Base-by-base conservation (phyloP, 2,113 vertebrate genomes). In the Emberiza fucata region DNA sequence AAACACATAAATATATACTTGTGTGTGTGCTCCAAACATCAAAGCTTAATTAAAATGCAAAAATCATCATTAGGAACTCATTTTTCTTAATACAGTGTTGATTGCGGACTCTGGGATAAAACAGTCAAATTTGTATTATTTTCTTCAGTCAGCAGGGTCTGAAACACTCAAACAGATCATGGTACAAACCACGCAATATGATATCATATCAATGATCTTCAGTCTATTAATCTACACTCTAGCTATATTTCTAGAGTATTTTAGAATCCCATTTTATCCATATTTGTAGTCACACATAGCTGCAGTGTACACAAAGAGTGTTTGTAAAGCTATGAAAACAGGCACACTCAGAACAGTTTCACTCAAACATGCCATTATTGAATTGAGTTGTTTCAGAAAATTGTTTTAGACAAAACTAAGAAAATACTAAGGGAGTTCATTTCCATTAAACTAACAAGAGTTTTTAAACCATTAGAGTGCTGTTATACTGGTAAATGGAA, bases 1-100 rank as follows among this genome's bases (percentile, higher is more conserved):
- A 94, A 95, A 84, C 77, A 97, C 31, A 5, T 92, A 89, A 81
- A 91, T 88, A 68, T 19, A 92, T 68, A 96, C 11, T 78, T 83
- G 48, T 92, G 95, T 75, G 54, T 90, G 81, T 81, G n/a, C 80
- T 83, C 90, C 89, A 97, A 97, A 98, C 42, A 28, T 71, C 72
- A 90, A 64, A 90, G 94, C n/a, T 37, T 37, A 96, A 97, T 95
- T 92, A 75, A 93, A 95, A 86, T 81, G 82, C 90, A 96, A 95
- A 97, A 96, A 73, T 39, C 1, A 66, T 92, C 90, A 97, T 94
- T 94, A 97, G 83, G 12, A 93, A 97, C 40, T 91, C 4, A 47
- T 96, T 97, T 93, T 86, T 78, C 44, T 69, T 81, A 94, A 94
- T 68, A 86, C 48, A 63, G 92, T 82, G 47, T 45, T 81, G 60